These are phyloP conservation scores for Ascaphus truei DNA, from an alignment of 2,113 vertebrate genomes.

Conservation along the genomic window DNA sequence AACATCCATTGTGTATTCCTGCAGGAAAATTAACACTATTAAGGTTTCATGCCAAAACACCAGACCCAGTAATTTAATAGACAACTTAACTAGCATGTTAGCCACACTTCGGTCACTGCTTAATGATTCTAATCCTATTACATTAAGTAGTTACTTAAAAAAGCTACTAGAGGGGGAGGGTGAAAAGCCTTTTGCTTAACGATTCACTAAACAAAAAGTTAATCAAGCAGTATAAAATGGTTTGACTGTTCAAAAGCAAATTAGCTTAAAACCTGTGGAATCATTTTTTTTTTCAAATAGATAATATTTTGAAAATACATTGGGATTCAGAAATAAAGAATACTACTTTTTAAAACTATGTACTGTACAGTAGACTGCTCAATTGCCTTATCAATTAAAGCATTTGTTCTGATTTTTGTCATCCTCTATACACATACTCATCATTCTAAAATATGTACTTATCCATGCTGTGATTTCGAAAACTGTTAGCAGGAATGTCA, in stretches of 20 bases:
- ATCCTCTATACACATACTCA: too few relatives aligned
- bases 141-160: constrained; percentile 32
- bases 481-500: too few relatives aligned
- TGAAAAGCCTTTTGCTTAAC: constrained; percentile 3
- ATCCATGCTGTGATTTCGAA: too few relatives aligned
- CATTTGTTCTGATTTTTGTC: too few relatives aligned
- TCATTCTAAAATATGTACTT: too few relatives aligned
- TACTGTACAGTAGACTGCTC: too few relatives aligned
- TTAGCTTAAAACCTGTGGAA: constrained; percentile 21
- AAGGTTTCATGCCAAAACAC: constrained; percentile 12
- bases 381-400: too few relatives aligned
- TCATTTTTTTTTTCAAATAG: constrained; percentile 18
- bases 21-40: constrained; percentile 20
- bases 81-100: constrained; percentile 30
- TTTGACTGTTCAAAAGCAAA: constrained; percentile 21
- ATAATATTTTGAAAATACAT: not conserved
- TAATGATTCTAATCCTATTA: constrained; percentile 35
- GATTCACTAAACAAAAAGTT: constrained; percentile 20
- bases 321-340: not conserved
- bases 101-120: constrained; percentile 23
- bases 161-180: constrained; percentile 5
- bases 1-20: constrained; percentile 99
- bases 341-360: too few relatives aligned
- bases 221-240: constrained; percentile 23
- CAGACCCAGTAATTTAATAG: constrained; percentile 23